Evolutionary conservation across 64 coral and sea anemone species (phyloP).

Genomic region (Anthopleura sola): DNA sequence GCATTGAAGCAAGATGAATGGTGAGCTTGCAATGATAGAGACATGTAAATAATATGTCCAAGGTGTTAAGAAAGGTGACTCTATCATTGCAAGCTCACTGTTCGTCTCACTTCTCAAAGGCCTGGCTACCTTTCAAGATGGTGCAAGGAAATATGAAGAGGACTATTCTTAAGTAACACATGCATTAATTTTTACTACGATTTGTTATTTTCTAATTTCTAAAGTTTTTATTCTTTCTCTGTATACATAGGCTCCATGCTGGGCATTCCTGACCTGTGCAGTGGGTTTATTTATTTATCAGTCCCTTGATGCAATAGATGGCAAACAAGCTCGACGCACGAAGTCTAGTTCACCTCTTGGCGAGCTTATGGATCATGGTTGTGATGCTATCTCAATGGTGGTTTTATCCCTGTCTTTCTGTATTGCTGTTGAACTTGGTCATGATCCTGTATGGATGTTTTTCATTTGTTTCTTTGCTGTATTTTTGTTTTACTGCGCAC

Average conservation of each 20-base stretch:
- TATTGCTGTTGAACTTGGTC: constrained; percentile 71
- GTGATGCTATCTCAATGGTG: constrained; percentile 87
- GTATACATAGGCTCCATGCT: constrained; percentile 63
- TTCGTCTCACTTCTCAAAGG: too few species aligned
- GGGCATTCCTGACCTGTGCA: constrained; percentile 42
- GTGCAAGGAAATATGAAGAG: too few species aligned
- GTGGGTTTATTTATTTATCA: constrained; percentile 73
- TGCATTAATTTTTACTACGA: too few species aligned
- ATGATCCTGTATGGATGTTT: constrained; percentile 84
- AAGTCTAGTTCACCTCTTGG: constrained; percentile 71
- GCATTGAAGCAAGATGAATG: too few species aligned
- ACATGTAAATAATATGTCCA: too few species aligned
- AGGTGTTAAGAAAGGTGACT: too few species aligned
- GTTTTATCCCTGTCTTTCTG: constrained; percentile 40
- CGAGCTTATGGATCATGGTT: constrained; percentile 87
- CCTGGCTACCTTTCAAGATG: too few species aligned
- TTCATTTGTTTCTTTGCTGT: constrained; percentile 50
- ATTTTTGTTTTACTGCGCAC: constrained; percentile 82
- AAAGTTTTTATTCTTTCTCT: neutral
- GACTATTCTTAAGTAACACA: too few species aligned
- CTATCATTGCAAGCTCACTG: too few species aligned
- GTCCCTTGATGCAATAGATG: constrained; percentile 82
- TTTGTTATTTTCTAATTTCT: too few species aligned
- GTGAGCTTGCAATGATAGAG: too few species aligned
- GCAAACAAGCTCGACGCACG: constrained; percentile 90